These are phyloP conservation scores for Lutra lutra DNA, from an alignment of 2,797 vertebrate genomes.

Conservation along the genomic window DNA sequence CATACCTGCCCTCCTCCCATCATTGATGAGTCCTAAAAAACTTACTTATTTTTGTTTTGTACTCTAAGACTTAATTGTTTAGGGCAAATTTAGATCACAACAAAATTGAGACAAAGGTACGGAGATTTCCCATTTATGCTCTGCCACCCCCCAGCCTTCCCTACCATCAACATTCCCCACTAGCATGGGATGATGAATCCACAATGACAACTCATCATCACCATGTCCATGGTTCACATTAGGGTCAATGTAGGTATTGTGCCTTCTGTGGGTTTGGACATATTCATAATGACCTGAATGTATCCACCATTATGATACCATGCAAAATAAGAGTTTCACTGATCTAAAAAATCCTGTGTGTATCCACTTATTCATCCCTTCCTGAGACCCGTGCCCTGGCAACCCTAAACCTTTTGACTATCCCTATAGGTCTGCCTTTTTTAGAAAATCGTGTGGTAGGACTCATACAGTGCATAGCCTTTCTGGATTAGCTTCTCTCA, in stretches of 20 bases:
- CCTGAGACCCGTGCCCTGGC: not conserved
- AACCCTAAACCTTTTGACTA: not conserved
- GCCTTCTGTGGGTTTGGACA: not conserved
- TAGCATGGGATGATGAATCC: not conserved
- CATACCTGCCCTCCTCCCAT: not conserved
- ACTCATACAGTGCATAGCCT: not conserved
- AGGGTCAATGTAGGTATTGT: not conserved
- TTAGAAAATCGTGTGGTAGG: not conserved
- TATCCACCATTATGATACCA: not conserved
- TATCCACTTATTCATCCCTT: not conserved
- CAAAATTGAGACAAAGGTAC: not conserved
- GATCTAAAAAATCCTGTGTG: not conserved
- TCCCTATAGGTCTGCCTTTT: not conserved
- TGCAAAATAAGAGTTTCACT: not conserved
- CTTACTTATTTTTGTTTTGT: not conserved
- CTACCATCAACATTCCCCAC: not conserved
- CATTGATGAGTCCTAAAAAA: not conserved
- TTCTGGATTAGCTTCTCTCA: not conserved
- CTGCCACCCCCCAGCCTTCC: not conserved
- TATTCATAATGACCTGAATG: not conserved
- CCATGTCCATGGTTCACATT: not conserved
- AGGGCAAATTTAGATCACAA: not conserved
- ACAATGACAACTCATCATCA: not conserved
- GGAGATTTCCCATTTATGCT: no score
- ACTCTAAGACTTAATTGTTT: not conserved